Evolutionary conservation across 92 coral and sea anemone species (phyloP).

Genomic region (Porites cylindrica): DNA sequence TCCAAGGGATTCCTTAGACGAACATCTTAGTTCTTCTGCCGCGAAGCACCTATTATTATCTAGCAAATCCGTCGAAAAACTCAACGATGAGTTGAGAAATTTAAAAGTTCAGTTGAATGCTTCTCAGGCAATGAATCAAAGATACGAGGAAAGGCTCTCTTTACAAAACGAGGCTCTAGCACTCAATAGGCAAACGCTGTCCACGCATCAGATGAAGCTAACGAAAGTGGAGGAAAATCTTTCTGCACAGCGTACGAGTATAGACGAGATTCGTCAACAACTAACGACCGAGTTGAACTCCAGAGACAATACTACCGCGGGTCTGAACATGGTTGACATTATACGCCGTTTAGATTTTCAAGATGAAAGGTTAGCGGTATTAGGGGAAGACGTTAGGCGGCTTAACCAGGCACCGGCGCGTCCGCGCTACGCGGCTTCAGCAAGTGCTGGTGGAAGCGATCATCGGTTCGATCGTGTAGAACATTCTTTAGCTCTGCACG

Average conservation of each 20-base stretch:
- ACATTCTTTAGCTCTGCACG: slow-evolving; percentile 74
- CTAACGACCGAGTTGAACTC: slow-evolving; percentile 4
- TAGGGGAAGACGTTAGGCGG: slow-evolving; percentile 12
- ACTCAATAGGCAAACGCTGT: slow-evolving; percentile 60
- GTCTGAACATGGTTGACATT: slow-evolving; percentile 19
- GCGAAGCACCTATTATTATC: slow-evolving; percentile 70
- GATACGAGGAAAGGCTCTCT: slow-evolving; percentile 44
- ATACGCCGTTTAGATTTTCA: slow-evolving; percentile 39
- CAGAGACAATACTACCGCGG: slow-evolving; percentile 4
- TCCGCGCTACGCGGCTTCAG: neutral
- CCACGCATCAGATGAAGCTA: slow-evolving; percentile 76
- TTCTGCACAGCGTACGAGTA: slow-evolving; percentile 46
- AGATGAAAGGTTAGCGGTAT: slow-evolving; percentile 43
- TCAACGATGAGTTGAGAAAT: slow-evolving; percentile 29
- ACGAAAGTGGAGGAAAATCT: slow-evolving; percentile 62
- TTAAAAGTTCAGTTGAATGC: slow-evolving; percentile 38
- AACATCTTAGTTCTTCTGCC: slow-evolving; percentile 57
- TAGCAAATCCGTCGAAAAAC: slow-evolving; percentile 35
- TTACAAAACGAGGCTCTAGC: slow-evolving; percentile 74
- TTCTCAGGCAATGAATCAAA: slow-evolving; percentile 39
- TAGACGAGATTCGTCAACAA: slow-evolving; percentile 48
- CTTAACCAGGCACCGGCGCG: slow-evolving; percentile 8
- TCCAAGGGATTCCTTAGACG: slow-evolving; percentile 51
- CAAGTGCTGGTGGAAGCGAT: slow-evolving; percentile 34
- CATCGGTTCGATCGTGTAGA: slow-evolving; percentile 69